Evolutionary conservation across 2,113 vertebrate genomes (phyloP).

Genomic region (Ophiodon elongatus): DNA sequence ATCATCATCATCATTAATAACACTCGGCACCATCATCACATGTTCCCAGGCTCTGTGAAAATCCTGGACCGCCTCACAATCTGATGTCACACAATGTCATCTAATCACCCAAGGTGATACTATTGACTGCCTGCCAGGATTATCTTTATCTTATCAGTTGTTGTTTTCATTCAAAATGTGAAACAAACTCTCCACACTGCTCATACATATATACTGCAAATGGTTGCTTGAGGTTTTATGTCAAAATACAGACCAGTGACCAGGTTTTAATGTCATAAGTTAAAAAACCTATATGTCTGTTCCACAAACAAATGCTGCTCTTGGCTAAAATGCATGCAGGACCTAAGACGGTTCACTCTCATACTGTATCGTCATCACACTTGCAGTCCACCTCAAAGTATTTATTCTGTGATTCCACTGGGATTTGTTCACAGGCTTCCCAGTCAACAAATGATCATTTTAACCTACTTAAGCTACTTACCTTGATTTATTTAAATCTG

Average conservation of each 20-base stretch:
- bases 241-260: background rate
- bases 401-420: background rate
- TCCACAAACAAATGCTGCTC: background rate
- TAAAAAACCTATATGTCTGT: background rate
- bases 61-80: constrained; percentile 38
- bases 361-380: background rate
- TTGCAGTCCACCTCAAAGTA: background rate
- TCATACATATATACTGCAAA: background rate
- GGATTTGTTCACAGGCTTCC: background rate
- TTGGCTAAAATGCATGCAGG: background rate
- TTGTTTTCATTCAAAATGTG: background rate
- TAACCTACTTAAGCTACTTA: background rate
- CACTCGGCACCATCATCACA: constrained; percentile 57
- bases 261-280: background rate
- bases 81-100: constrained; percentile 62
- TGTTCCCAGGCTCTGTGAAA: constrained; percentile 66
- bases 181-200: background rate
- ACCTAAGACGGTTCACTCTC: too few relatives aligned
- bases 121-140: constrained; percentile 8
- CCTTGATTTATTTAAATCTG: background rate
- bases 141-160: background rate
- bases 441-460: background rate
- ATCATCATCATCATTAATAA: constrained; percentile 54
- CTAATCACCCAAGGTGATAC: constrained; percentile 56
- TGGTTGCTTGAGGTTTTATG: background rate